phyloP scores from a whole-genome alignment of 2,888 invertebrate genomes.

The Plebejus anna region DNA sequence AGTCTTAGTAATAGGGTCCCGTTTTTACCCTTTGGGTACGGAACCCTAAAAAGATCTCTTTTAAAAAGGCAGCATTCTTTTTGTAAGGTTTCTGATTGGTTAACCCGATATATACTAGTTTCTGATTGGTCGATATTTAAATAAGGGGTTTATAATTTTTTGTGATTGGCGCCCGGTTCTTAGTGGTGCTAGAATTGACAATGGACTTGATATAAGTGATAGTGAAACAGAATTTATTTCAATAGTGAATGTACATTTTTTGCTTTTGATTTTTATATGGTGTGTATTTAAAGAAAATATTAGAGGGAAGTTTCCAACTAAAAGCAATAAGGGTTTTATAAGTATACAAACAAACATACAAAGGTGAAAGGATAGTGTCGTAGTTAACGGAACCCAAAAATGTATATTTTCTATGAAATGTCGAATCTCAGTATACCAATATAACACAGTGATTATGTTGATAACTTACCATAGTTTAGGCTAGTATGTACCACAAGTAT shows the following conservation, averaged over 20 bases:
- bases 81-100: not conserved
- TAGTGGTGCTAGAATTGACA: conserved; percentile 5
- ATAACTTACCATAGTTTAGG: conserved; percentile 22
- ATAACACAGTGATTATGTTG: conserved; percentile 3
- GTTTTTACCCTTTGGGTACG: too few species aligned
- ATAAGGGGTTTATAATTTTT: not conserved
- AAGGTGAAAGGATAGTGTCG: too few species aligned
- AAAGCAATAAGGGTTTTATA: too few species aligned
- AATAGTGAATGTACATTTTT: conserved; percentile 3
- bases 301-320: too few species aligned
- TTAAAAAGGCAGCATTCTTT: not conserved
- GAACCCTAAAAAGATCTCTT: not conserved
- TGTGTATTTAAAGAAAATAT: too few species aligned
- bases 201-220: not conserved
- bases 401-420: not conserved
- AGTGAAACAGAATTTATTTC: not conserved
- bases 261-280: not conserved
- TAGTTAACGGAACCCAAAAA: not conserved
- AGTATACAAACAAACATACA: too few species aligned
- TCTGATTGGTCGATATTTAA: not conserved
- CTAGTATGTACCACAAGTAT: conserved; percentile 38
- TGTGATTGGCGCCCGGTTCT: not conserved
- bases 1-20: too few species aligned
- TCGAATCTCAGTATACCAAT: conserved; percentile 20
- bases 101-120: not conserved